Conservation (phyloP, 2,113 vertebrate genomes). For the Eurypyga helias region DNA sequence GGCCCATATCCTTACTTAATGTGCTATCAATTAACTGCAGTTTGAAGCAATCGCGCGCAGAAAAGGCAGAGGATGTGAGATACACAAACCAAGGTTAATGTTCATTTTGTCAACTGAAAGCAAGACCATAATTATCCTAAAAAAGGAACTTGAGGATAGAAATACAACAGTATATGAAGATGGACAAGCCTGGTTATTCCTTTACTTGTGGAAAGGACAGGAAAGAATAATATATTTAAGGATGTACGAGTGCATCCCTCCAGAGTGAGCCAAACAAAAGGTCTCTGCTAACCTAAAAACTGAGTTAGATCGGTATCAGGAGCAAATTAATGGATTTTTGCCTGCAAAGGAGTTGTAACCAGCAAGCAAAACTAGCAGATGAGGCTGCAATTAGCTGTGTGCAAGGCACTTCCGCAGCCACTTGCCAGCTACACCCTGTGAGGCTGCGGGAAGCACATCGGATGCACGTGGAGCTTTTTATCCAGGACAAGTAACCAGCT, state of each 20-base stretch:
- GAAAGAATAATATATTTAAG: background rate
- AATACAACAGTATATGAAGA: background rate
- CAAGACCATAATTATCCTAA: background rate
- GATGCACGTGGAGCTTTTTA: accelerated
- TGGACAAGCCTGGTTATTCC: background rate
- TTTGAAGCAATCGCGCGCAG: background rate
- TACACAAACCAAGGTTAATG: background rate
- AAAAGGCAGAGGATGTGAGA: background rate
- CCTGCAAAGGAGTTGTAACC: background rate
- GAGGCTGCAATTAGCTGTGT: background rate
- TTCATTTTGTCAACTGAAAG: background rate
- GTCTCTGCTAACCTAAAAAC: background rate
- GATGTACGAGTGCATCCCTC: background rate
- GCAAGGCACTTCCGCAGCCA: background rate
- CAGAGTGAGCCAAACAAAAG: background rate
- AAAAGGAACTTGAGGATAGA: background rate
- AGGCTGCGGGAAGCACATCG: background rate
- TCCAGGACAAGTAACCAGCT: background rate
- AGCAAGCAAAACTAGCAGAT: background rate
- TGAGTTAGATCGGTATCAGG: background rate
- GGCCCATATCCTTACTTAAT: background rate
- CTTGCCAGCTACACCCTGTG: background rate
- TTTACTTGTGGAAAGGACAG: background rate
- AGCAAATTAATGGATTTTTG: background rate
- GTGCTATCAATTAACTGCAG: background rate